phyloP scores from a whole-genome alignment of 1,140 invertebrate species.

The Cotesia vestalis region DNA sequence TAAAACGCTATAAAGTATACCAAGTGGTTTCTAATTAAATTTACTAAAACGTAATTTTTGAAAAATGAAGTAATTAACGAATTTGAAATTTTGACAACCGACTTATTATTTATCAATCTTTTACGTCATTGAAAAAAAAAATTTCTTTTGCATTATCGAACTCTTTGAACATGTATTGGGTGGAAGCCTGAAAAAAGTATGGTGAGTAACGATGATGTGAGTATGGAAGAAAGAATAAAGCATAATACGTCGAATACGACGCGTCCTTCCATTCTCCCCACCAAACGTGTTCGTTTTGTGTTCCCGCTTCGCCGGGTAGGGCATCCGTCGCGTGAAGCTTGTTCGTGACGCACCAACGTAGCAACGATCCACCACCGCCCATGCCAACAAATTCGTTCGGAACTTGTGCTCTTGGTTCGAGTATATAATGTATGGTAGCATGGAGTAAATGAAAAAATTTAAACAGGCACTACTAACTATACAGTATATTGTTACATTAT shows the following conservation, averaged over 20 bases:
- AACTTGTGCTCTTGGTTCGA: background rate
- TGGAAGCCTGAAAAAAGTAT: background rate
- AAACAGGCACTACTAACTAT: background rate
- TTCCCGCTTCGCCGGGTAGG: constrained; percentile 25
- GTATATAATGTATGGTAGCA: background rate
- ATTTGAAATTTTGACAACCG: no score
- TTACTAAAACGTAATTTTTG: no score
- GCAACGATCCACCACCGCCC: constrained; percentile 32
- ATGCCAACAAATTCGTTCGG: constrained; percentile 25
- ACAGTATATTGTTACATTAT: background rate
- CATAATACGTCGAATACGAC: constrained; percentile 1
- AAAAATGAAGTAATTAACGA: no score
- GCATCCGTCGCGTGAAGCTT: constrained; percentile 31
- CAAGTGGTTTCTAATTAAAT: no score
- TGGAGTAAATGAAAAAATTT: background rate
- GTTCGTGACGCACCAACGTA: constrained; percentile 34
- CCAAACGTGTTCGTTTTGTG: background rate
- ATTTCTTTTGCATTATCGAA: no score
- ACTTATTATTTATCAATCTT: no score
- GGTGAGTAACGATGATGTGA: no score
- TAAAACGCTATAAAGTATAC: no score
- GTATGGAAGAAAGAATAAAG: background rate
- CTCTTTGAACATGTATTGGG: no score
- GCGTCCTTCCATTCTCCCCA: constrained; percentile 22
- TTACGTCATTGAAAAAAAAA: no score